Evolutionary conservation across 53 echinoderm and acorn worm species (phyloP), one percentile per base, ranked within the genome.

Genomic region (Henricia sp.): DNA sequence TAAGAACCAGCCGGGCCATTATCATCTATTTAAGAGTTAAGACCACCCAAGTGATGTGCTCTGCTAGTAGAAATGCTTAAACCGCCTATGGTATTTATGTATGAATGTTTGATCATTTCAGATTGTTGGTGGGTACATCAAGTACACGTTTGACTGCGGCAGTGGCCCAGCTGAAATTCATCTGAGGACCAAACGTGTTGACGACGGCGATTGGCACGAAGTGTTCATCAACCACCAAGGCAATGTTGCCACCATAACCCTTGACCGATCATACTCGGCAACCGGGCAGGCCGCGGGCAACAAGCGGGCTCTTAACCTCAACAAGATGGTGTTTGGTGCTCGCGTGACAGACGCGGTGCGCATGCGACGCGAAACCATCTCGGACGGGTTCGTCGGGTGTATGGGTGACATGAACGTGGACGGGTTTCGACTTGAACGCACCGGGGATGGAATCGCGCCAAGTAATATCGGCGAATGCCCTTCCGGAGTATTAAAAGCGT

Each of bases 201-300:
- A 94, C 65, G 96, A 96, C 42, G 92, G 88, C 48, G 34, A 71
- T 32, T 96, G 96, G 97, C 97, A 97, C 82, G 85, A 94, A 60
- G 87, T 97, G n/a, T 69, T 84, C 1, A 67, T 97, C 57, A 88
- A 86, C 35, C 88, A 92, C 6, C 82, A 77, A 24, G 86, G 86
- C 56, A 97, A 92, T 68, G 84, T 85, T 17, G 97, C 97, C 26
- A 91, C 86, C 17, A 62, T 97, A 2, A 92, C 80, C 40, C 80
- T 97, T 1, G 97, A 97, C 72, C 88, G 85, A 0, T 83, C 88
- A 25, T 85, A 83, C 87, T 89, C 88, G 6, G 90, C 71, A 11
- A 90, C 85, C 16, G 97, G 84, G 14, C 85, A 85, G 11, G 94
- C 97, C 1, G 94, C 90, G 19, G 97, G 97, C 2, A 72, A 88